phyloP scores from a whole-genome alignment of 2,888 invertebrate species.

The Caenorhabditis doughertyi region DNA sequence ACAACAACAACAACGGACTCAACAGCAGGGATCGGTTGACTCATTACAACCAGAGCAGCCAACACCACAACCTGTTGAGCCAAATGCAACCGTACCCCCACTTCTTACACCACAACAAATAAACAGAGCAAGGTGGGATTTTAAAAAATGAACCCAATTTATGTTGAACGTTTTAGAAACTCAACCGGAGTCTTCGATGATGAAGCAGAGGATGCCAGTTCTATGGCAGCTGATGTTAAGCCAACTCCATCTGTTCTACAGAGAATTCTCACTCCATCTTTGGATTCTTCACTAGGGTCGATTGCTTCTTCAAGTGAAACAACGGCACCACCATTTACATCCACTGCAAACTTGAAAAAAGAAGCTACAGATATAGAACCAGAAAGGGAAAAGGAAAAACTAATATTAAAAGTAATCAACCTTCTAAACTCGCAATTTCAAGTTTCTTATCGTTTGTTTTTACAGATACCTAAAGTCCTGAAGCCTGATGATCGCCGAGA shows the following conservation, averaged over 20 bases:
- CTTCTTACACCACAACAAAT: constrained; percentile 30
- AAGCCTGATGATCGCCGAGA: constrained; percentile 15
- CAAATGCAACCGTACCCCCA: not conserved
- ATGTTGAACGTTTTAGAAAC: constrained; percentile 22
- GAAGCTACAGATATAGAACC: constrained; percentile 18
- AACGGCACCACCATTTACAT: not conserved
- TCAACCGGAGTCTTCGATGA: constrained; percentile 45
- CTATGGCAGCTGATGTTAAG: constrained; percentile 6
- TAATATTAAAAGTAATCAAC: constrained; percentile 37
- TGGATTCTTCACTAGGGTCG: not conserved
- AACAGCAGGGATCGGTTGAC: constrained; percentile 5
- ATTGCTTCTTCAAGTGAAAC: constrained; percentile 3
- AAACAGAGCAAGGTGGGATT: constrained; percentile 48
- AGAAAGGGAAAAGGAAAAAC: constrained; percentile 29
- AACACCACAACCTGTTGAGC: constrained; percentile 21
- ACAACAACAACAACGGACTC: constrained; percentile 30
- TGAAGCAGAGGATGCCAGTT: constrained; percentile 16
- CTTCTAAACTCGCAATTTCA: not conserved
- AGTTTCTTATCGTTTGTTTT: no score
- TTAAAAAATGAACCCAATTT: not conserved
- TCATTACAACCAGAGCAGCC: constrained; percentile 6
- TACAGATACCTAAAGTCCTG: constrained; percentile 51
- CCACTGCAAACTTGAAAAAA: constrained; percentile 13
- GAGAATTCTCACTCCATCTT: constrained; percentile 1
- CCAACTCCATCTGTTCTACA: constrained; percentile 7